Percentiles rank a stretch among this genome's conserved stretches.
Evolutionary conservation across 2,888 invertebrate species (phyloP).

Genomic region (Lottia scabra): DNA sequence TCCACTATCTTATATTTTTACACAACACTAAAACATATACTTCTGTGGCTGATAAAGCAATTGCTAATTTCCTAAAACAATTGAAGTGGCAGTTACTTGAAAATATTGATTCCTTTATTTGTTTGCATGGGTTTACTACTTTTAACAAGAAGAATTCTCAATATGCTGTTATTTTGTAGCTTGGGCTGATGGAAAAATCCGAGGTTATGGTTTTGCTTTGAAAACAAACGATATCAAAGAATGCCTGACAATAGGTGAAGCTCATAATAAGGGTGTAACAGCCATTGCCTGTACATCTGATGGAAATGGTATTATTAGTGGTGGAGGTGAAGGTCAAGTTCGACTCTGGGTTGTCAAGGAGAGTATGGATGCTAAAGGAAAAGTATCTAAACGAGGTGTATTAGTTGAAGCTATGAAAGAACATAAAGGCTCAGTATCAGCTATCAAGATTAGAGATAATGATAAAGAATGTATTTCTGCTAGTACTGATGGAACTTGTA

Average conservation of each 20-base stretch:
- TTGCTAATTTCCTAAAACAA: too few species aligned
- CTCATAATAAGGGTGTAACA: slow-evolving; percentile 90
- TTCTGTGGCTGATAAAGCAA: too few species aligned
- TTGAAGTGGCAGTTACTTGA: too few species aligned
- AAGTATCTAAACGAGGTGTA: slow-evolving; percentile 26
- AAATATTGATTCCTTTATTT: too few species aligned
- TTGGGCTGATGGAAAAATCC: slow-evolving; percentile 71
- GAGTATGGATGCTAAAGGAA: slow-evolving; percentile 33
- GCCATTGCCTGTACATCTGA: slow-evolving; percentile 82
- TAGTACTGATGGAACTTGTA: slow-evolving; percentile 91
- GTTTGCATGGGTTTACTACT: background rate
- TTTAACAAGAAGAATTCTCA: too few species aligned
- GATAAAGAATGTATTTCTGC: slow-evolving; percentile 89
- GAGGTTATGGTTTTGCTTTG: slow-evolving; percentile 65
- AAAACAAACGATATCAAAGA: slow-evolving; percentile 72
- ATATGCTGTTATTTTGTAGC: slow-evolving; percentile 54
- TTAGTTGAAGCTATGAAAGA: slow-evolving; percentile 78
- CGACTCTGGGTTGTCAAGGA: slow-evolving; percentile 59
- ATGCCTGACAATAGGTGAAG: slow-evolving; percentile 84
- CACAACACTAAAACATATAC: too few species aligned
- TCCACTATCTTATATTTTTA: too few species aligned
- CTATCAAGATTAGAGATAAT: slow-evolving; percentile 81
- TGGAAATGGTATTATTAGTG: slow-evolving; percentile 81
- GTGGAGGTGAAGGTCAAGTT: slow-evolving; percentile 90
- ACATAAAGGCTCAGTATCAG: slow-evolving; percentile 89